phyloP scores from a whole-genome alignment of 2,888 invertebrate genomes.

The Orthosia gothica region DNA sequence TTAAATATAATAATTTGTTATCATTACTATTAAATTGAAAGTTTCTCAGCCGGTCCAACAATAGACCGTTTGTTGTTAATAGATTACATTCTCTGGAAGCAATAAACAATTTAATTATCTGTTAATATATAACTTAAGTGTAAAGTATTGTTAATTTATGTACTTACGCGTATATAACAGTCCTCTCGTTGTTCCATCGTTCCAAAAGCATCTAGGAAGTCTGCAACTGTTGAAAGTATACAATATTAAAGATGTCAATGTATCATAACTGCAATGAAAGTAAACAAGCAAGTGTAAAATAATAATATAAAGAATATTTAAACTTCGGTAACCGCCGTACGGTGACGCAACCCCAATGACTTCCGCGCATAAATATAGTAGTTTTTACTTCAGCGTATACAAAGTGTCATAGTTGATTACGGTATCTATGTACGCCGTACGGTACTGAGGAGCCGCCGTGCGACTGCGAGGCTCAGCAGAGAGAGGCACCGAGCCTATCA shows the following conservation, averaged over 20 bases:
- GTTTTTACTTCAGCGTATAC: constrained; percentile 60
- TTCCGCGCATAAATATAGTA: constrained; percentile 60
- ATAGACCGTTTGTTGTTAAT: constrained; percentile 8
- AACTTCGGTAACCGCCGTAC: constrained; percentile 24
- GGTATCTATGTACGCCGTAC: constrained; percentile 68
- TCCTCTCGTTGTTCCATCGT: constrained; percentile 19
- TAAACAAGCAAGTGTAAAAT: constrained; percentile 40
- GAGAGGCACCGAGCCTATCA: constrained; percentile 71
- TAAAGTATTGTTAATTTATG: constrained; percentile 8
- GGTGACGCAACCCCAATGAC: constrained; percentile 62
- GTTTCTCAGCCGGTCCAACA: constrained; percentile 33
- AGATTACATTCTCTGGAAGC: constrained; percentile 11
- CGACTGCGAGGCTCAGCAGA: constrained; percentile 25
- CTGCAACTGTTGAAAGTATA: constrained; percentile 30
- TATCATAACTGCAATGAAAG: constrained; percentile 35
- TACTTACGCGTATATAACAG: constrained; percentile 10
- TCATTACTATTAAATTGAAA: constrained; percentile 44
- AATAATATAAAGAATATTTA: constrained; percentile 37
- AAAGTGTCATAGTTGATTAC: constrained; percentile 69
- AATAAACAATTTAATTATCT: constrained; percentile 28
- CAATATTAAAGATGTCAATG: constrained; percentile 32
- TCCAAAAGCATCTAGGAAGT: constrained; percentile 41
- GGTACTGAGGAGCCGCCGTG: constrained; percentile 49
- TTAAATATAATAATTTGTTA: constrained; percentile 54
- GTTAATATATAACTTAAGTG: neutral